Percentiles rank a stretch among this genome's conserved stretches.
These are phyloP conservation scores for Pagetopsis macropterus DNA, from an alignment of 2,797 vertebrate species.

Conservation along the genomic window DNA sequence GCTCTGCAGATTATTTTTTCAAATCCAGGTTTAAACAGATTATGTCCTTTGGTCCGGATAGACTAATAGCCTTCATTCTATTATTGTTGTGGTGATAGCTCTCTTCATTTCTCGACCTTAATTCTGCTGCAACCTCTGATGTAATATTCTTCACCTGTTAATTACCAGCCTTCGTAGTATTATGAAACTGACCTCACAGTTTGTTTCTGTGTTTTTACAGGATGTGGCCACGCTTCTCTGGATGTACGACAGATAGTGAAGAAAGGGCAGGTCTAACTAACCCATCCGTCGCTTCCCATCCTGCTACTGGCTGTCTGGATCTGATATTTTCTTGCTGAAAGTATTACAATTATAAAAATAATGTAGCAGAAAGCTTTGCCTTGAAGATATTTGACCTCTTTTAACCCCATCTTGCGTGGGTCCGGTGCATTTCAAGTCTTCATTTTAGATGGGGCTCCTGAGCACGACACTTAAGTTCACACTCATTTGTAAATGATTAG, in stretches of 20 bases:
- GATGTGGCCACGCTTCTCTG: slow-evolving; percentile 55
- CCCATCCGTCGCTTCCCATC: slow-evolving; percentile 1
- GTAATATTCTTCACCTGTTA: not conserved
- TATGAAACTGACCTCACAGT: not conserved
- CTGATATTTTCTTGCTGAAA: not conserved
- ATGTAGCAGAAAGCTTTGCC: slow-evolving; percentile 51
- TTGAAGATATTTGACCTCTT: slow-evolving; percentile 15
- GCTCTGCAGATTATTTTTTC: no score
- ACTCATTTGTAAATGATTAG: slow-evolving; percentile 45
- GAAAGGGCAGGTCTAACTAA: slow-evolving; percentile 26
- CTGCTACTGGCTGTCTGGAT: not conserved
- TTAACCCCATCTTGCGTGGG: not conserved
- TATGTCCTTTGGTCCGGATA: not conserved
- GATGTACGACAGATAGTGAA: slow-evolving; percentile 48
- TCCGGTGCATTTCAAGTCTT: slow-evolving; percentile 4
- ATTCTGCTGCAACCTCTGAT: not conserved
- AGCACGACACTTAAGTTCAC: slow-evolving; percentile 13
- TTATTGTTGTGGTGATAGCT: not conserved
- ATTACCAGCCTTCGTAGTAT: not conserved
- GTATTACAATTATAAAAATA: slow-evolving; percentile 18
- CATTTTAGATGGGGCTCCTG: slow-evolving; percentile 29
- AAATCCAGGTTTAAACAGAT: no score
- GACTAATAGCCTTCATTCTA: not conserved
- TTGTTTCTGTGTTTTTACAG: slow-evolving; percentile 54
- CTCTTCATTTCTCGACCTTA: not conserved